phyloP scores from a whole-genome alignment of 1,140 invertebrate species.

The Branchinecta lindahli region DNA sequence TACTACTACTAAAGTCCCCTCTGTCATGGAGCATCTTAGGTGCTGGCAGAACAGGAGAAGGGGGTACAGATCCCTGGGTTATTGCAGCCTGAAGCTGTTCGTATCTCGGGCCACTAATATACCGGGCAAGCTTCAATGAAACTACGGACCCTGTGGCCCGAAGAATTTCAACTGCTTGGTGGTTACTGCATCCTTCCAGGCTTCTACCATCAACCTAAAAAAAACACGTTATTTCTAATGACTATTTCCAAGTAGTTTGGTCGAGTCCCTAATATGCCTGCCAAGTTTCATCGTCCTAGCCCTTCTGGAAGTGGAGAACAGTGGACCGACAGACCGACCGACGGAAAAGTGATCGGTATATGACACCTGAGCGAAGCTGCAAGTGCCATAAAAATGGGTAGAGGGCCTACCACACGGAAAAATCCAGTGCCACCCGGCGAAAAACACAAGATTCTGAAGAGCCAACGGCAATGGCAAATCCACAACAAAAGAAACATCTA shows the following conservation, averaged over 20 bases:
- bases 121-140: constrained; percentile 70
- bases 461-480: too few relatives aligned
- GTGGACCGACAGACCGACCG: too few relatives aligned
- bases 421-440: too few relatives aligned
- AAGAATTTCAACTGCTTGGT: constrained; percentile 81
- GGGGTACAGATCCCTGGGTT: constrained; percentile 38
- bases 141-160: constrained; percentile 75
- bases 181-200: constrained; percentile 87
- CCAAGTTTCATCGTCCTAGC: too few relatives aligned
- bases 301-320: too few relatives aligned
- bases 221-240: constrained; percentile 11
- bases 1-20: background rate
- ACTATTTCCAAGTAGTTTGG: background rate
- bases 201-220: constrained; percentile 65
- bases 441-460: too few relatives aligned
- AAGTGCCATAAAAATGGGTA: too few relatives aligned
- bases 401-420: too few relatives aligned
- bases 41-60: constrained; percentile 6
- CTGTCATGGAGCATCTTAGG: background rate
- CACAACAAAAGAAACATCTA: too few relatives aligned
- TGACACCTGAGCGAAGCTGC: too few relatives aligned
- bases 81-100: constrained; percentile 89
- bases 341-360: too few relatives aligned
- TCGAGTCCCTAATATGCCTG: too few relatives aligned
- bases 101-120: constrained; percentile 82